These are phyloP conservation scores for Cheumatopsyche charites DNA, from an alignment of 1,140 invertebrate genomes.

Conservation along the genomic window DNA sequence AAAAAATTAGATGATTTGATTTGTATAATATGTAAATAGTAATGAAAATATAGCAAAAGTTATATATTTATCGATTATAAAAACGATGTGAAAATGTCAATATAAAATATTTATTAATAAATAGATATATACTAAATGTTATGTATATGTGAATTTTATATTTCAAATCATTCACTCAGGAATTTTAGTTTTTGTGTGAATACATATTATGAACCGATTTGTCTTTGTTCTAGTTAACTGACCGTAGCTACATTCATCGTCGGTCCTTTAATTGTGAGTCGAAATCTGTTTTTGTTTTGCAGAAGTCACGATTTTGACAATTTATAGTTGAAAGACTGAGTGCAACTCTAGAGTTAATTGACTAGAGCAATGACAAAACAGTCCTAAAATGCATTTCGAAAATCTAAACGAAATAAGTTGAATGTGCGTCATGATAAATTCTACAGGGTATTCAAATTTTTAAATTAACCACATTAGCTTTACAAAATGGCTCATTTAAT, in stretches of 20 bases:
- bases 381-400: not conserved
- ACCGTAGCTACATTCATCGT: too few relatives aligned
- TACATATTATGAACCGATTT: too few relatives aligned
- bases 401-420: not conserved
- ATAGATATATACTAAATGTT: not conserved
- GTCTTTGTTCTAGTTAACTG: too few relatives aligned
- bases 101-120: not conserved
- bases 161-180: too few relatives aligned
- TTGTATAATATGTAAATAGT: constrained; percentile 2
- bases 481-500: not conserved
- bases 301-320: too few relatives aligned
- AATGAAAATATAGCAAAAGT: not conserved
- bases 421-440: constrained; percentile 5
- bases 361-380: too few relatives aligned
- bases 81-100: constrained; percentile 1
- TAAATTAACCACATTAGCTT: not conserved
- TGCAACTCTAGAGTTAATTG: too few relatives aligned
- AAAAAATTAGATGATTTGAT: not conserved
- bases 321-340: too few relatives aligned
- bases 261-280: too few relatives aligned
- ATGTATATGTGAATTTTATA: not conserved
- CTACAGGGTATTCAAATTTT: not conserved
- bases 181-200: too few relatives aligned
- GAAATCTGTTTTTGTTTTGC: too few relatives aligned
- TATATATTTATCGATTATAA: not conserved